These are phyloP conservation scores for Delphinus delphis DNA, from an alignment of 2,113 vertebrate genomes.

Conservation along the genomic window DNA sequence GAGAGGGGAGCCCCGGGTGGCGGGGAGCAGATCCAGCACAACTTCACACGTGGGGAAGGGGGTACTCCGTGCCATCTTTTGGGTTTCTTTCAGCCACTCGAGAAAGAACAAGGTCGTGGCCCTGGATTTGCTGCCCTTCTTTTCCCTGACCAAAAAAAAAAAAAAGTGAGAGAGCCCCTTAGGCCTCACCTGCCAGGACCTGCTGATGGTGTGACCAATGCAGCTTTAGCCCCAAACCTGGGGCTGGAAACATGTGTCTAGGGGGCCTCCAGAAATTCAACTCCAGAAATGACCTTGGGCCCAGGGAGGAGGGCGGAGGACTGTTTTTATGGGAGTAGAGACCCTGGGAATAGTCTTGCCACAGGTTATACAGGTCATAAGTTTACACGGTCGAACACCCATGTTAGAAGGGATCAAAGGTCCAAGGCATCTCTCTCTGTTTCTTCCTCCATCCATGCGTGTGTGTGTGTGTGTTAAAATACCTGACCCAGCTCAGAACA, in stretches of 20 bases:
- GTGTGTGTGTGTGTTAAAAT: neutral
- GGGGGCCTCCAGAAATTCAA: neutral
- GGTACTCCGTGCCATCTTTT: neutral
- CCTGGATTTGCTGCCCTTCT: neutral
- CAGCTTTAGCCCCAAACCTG: neutral
- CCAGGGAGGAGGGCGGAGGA: neutral
- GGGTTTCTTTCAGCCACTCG: neutral
- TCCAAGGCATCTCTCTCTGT: neutral
- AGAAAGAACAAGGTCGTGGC: neutral
- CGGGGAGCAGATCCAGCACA: neutral
- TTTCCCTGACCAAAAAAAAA: neutral
- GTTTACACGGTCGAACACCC: rapidly evolving
- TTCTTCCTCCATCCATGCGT: neutral
- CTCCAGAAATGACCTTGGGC: neutral
- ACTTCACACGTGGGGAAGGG: neutral
- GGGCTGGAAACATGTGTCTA: neutral
- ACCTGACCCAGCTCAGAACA: neutral
- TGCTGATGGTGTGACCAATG: neutral
- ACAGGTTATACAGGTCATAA: neutral
- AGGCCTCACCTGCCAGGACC: neutral
- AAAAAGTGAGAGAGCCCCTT: neutral
- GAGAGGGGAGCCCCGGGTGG: neutral
- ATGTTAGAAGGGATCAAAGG: neutral
- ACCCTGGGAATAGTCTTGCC: neutral
- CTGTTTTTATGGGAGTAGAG: neutral